Conservation (phyloP, 1,140 invertebrate genomes). For the Ceratina australensis region DNA sequence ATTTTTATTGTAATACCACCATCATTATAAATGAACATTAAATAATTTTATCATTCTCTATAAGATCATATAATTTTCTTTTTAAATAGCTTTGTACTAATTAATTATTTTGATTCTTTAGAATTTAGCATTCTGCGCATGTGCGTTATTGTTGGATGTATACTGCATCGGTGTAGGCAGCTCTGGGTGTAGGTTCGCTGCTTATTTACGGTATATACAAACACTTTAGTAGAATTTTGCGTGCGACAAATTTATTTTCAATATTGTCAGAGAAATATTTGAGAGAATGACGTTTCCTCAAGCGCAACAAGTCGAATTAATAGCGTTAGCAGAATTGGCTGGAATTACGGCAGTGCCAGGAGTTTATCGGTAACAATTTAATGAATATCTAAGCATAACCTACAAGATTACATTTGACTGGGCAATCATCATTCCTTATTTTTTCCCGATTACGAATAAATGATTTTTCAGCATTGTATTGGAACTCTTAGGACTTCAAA, state of each 20-base stretch:
- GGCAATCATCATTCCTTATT: neutral
- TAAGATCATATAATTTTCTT: too few relatives aligned
- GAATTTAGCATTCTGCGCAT: too few relatives aligned
- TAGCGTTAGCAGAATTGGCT: conserved; percentile 66
- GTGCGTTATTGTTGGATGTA: too few relatives aligned
- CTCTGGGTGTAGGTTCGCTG: too few relatives aligned
- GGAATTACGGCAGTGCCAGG: conserved; percentile 63
- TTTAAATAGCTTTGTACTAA: too few relatives aligned
- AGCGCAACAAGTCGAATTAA: conserved; percentile 63
- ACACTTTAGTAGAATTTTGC: neutral
- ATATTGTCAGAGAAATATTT: neutral
- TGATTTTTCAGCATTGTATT: conserved; percentile 61
- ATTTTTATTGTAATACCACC: too few relatives aligned
- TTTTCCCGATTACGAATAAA: neutral
- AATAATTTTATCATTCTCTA: too few relatives aligned
- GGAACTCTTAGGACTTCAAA: conserved; percentile 67
- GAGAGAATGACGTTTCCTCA: conserved; percentile 63
- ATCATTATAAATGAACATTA: too few relatives aligned
- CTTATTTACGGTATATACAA: too few relatives aligned
- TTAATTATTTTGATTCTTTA: too few relatives aligned
- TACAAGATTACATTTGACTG: neutral
- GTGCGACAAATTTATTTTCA: conserved; percentile 7
- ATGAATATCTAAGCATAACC: conserved; percentile 22
- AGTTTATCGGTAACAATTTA: conserved; percentile 62
- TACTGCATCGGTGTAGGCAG: too few relatives aligned